Evolutionary conservation across 2,113 vertebrate genomes (phyloP), one percentile per base, ranked within the genome.

Genomic region (Oreotrochilus melanogaster): DNA sequence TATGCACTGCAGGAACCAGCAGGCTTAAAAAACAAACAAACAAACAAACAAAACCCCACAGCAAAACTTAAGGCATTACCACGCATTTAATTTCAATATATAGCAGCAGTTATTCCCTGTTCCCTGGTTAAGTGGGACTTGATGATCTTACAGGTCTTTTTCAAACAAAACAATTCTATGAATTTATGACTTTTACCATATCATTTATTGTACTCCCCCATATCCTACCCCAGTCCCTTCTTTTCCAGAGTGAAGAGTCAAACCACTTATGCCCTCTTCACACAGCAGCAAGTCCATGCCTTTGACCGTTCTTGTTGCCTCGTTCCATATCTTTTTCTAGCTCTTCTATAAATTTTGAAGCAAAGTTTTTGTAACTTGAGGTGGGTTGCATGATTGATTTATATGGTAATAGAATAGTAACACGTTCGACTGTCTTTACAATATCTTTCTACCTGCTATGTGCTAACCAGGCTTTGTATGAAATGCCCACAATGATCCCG

Each of bases 191-290:
- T 30, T 57, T 75, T 58, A 35, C 9, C 7, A 8, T 15, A 42
- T 14, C 0, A 66, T 48, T 69, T 65, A 35, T 4, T 33, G 28
- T 13, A 54, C 31, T 33, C 28, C 22, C 11, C 8, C 3, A 22
- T 31, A 74, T 18, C 14, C 42, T 39, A 22, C 2, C 4, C 7
- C 35, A 30, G 11, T 3, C 16, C 18, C 30, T 39, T 62, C 2
- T 4, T 39, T 64, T 54, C 25, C 60, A 92, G 22, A 9, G 13
- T 53, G 7, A 87, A 37, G 21, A 7, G 11, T 23, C 47, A 78
- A 78, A 75, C 15, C 6, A 18, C 13, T 24, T 64, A 37, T 3
- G 4, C 0, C 0, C 4, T 74, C 14, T 81, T 78, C 30, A 53
- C 1, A 10, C 1, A 61, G 37, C 8, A 72, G 42, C 3, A 14